Percentiles rank a stretch among this genome's conserved stretches.
phyloP scores from a whole-genome alignment of 2,888 invertebrate species.

The Tanypteryx hageni region DNA sequence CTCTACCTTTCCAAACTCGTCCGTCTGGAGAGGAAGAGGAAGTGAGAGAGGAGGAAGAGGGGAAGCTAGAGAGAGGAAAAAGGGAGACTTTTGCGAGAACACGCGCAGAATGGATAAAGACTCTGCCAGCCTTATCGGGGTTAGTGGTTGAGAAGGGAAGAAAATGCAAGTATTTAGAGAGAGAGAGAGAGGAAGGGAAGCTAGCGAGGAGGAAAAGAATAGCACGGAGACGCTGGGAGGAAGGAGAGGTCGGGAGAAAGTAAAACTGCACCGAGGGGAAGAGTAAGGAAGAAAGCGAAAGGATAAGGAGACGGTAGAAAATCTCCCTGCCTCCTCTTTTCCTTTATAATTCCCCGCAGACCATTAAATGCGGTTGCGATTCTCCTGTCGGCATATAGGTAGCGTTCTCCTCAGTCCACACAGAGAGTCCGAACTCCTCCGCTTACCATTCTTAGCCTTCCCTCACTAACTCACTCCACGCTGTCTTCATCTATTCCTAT shows the following conservation, averaged over 20 bases:
- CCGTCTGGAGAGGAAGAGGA: too few relatives aligned
- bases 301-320: constrained; percentile 29
- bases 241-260: background rate
- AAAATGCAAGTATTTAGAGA: background rate
- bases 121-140: constrained; percentile 34
- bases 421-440: background rate
- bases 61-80: background rate
- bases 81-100: constrained; percentile 20
- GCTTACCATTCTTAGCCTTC: background rate
- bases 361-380: constrained; percentile 53
- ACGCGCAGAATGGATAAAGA: constrained; percentile 43
- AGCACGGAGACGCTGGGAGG: background rate
- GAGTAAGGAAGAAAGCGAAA: constrained; percentile 19
- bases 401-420: background rate
- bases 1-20: background rate
- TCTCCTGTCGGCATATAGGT: constrained; percentile 43
- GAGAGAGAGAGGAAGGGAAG: background rate
- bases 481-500: background rate
- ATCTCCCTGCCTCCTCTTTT: background rate
- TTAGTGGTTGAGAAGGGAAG: constrained; percentile 23
- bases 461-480: constrained; percentile 11
- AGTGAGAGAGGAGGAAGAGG: background rate
- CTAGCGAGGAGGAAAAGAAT: background rate
- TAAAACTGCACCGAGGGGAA: background rate
- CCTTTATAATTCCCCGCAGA: constrained; percentile 33